Base-by-base conservation (phyloP, 2,888 invertebrate genomes). In the Amblyteles armatorius region DNA sequence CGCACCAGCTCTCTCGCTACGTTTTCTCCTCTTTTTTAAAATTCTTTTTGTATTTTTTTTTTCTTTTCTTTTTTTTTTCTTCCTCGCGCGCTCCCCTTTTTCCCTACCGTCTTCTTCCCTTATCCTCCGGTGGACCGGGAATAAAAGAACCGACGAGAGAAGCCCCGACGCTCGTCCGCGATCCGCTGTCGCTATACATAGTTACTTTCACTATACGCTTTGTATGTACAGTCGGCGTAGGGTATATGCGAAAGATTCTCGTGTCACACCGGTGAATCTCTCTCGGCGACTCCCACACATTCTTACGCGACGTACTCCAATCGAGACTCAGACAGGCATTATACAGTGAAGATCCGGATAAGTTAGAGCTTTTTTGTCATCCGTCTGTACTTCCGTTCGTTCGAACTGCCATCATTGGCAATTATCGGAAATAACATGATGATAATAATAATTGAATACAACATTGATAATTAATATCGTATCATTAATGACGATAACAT, bases 81-180 rank as follows among this genome's bases (percentile, higher is more conserved):
- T 48, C 19, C 29, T 44, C 7, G 13, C 22, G 55, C 13, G 26
- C 60, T 63, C 60, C 57, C 52, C 48, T 50, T 29, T 77, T 67
- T 36, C 11, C 33, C 19, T 19, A 19, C 57, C 73, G 48, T 67
- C 68, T 48, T 74, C 81, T 69, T 69, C 50, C 67, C 57, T 81
- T 68, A 77, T 77, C 77, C 82, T 77, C 29, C 71, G 71, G 48
- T 77, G 77, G 82, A 81, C 80, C 73, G 80, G 80, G 84, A 84
- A 84, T 81, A 81, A 81, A 77, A 81, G 81, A 84, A 69, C 81
- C 72, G 67, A 72, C 55, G 50, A 72, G 68, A 78, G 57, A 72
- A 81, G 40, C 65, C 65, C 71, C 65, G 33, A 26, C 77, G 57
- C 44, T 76, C 40, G 63, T 68, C 60, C 72, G 48, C 80, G 44